Base-by-base conservation (phyloP, 2,113 vertebrate species). In the Strigops habroptila region DNA sequence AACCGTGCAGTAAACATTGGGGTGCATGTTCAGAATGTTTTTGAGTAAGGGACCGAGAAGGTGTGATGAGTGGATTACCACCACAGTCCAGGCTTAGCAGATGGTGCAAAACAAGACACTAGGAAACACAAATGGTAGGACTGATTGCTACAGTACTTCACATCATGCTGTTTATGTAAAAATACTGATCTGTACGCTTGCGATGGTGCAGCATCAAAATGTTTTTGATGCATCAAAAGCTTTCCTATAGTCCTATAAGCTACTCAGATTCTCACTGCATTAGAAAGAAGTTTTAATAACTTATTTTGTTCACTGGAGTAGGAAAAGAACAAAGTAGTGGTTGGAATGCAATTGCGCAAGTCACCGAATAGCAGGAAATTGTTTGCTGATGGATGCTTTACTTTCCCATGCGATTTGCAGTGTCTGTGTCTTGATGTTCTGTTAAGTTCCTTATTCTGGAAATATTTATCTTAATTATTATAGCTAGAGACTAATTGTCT, bases 381-480 rank as follows among this genome's bases (percentile, higher is more conserved):
- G 17, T 77, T 67, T 80, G 41, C 70, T 90, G 74, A 75, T 60
- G 51, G 76, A 64, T 64, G 35, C 55, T 92, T 86, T 82, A 44
- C 80, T 95, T 92, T 57, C 46, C 60, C 28, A 46, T 77, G 44
- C n/a, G 18, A 90, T 90, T 93, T 90, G 82, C 89, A 67, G 37
- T 82, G 83, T 86, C 53, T 82, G 49, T 59, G 76, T 88, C 83
- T 90, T 84, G 74, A 64, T 89, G 53, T 94, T 88, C 79, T 77
- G 21, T 59, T 64, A 69, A 79, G 41, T 69, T 83, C 75, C 74
- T 80, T 91, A 52, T 74, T 82, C 48, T 92, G 88, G 95, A 97
- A 96, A 92, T 91, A 96, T 76, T 92, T 95, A 67, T 95, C 88
- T 77, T 89, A 87, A 87, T 94, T 82, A 76, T 65, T 90, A 87